Evolutionary conservation across 2,888 invertebrate genomes (phyloP), one percentile per base, ranked within the genome.

Genomic region (Petrolisthes cinctipes): DNA sequence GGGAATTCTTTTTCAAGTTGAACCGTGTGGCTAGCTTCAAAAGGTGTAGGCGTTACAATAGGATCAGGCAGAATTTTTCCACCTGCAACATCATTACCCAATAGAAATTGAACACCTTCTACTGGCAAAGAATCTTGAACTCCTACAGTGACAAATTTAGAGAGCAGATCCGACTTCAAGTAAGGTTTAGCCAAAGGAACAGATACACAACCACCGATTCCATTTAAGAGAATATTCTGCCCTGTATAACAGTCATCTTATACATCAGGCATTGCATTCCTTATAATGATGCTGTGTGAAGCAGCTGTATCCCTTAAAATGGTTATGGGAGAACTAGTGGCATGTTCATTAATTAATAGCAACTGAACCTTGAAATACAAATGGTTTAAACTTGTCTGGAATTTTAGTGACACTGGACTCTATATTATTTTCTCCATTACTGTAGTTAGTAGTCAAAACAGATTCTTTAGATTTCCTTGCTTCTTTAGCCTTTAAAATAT

Each of bases 251-350:
- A 14, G 14, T 78, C 20, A 51, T 78, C 78, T 53, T 1, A 37
- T 37, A 78, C 51, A 78, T 78, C 54, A 78, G 78, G 53, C 37
- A 78, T 11, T 51, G 78, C 51, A 51, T 53, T 78, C 54, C 53
- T 54, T 14, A 78, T 14, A 5, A 1, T 9, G 14, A 78, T 14
- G n/a, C 78, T 78, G 5, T 53, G 1, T 51, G 4, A 14, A n/a
- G 78, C 78, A 51, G 78, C 78, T 5, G 78, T 78, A 14, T 78
- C 71, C 14, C 6, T 17, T 20, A 71, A 4, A 7, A 71, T 71
- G n/a, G n/a, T 5, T n/a, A 71, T n/a, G 20, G 71, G 71, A 37
- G 0, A n/a, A 71, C 6, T 71, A 20, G 20, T 71, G 2, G 20
- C 20, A 7, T n/a, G n/a, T 71, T n/a, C 6, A 71, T 20, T 71